Evolutionary conservation across 2,888 invertebrate species (phyloP).

Genomic region (Acleris laterana): DNA sequence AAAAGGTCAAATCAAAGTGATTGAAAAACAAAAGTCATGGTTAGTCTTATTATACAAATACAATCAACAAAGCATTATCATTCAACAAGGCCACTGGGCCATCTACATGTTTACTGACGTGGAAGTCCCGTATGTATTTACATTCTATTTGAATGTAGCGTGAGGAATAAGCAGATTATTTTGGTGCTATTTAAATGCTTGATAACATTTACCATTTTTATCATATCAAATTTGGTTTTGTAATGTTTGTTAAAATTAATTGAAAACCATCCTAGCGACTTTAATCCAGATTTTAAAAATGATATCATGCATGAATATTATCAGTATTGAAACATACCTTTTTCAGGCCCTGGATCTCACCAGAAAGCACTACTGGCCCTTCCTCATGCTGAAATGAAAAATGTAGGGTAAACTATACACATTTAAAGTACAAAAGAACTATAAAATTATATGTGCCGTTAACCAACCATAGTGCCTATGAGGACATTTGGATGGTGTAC

Average conservation of each 20-base stretch:
- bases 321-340: constrained; percentile 80
- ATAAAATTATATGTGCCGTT: neutral
- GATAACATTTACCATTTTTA: too few species aligned
- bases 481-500: too few species aligned
- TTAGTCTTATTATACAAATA: constrained; percentile 4
- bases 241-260: too few species aligned
- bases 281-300: too few species aligned
- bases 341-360: constrained; percentile 91
- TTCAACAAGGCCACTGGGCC: constrained; percentile 15
- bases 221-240: too few species aligned
- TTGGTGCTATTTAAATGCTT: constrained; percentile 9
- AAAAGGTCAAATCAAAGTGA: neutral
- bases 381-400: constrained; percentile 79
- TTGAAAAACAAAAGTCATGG: constrained; percentile 22
- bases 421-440: neutral
- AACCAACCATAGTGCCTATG: too few species aligned
- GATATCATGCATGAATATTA: neutral
- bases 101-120: constrained; percentile 7
- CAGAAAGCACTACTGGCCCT: constrained; percentile 90
- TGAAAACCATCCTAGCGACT: too few species aligned
- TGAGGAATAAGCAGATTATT: neutral
- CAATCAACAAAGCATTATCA: constrained; percentile 9
- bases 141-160: constrained; percentile 1
- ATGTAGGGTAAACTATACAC: neutral
- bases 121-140: neutral